phyloP scores from a whole-genome alignment of 2,113 vertebrate species.

The Elephantulus edwardii region DNA sequence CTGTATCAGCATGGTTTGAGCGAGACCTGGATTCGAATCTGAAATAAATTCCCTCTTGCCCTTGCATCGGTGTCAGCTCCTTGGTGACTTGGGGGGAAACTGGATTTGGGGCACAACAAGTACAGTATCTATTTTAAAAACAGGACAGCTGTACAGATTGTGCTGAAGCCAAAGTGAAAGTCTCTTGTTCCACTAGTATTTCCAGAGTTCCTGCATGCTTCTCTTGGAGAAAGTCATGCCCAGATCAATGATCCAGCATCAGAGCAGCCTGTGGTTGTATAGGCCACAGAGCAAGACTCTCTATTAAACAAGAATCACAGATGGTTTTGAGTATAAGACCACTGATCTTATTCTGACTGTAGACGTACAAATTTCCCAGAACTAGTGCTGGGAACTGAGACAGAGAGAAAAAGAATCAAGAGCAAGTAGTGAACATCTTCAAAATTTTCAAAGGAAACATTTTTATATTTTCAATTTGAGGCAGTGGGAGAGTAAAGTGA shows the following conservation, averaged over 20 bases:
- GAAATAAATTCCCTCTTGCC: too few relatives aligned
- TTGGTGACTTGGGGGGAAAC: too few relatives aligned
- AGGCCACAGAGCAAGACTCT: constrained; percentile 13
- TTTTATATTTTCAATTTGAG: constrained; percentile 26
- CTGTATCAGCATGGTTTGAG: too few relatives aligned
- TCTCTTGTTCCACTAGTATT: constrained; percentile 31
- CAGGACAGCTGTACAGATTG: constrained; percentile 37
- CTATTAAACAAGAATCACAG: neutral
- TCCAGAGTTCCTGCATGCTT: constrained; percentile 8
- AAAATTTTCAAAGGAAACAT: neutral
- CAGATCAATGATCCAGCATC: constrained; percentile 49
- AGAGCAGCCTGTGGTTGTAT: constrained; percentile 1
- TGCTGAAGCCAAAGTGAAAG: constrained; percentile 47
- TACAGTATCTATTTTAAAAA: neutral
- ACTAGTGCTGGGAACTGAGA: constrained; percentile 26
- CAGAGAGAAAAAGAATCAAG: neutral
- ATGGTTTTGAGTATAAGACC: constrained; percentile 50
- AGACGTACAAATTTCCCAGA: constrained; percentile 60
- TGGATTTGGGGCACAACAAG: too few relatives aligned
- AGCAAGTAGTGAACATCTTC: constrained; percentile 3
- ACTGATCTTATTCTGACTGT: constrained; percentile 40
- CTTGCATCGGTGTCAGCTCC: too few relatives aligned
- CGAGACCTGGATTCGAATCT: too few relatives aligned
- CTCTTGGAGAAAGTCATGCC: neutral
- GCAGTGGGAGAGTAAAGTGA: neutral